Evolutionary conservation across 2,888 invertebrate species (phyloP).

Genomic region (Vandiemenella viatica): DNA sequence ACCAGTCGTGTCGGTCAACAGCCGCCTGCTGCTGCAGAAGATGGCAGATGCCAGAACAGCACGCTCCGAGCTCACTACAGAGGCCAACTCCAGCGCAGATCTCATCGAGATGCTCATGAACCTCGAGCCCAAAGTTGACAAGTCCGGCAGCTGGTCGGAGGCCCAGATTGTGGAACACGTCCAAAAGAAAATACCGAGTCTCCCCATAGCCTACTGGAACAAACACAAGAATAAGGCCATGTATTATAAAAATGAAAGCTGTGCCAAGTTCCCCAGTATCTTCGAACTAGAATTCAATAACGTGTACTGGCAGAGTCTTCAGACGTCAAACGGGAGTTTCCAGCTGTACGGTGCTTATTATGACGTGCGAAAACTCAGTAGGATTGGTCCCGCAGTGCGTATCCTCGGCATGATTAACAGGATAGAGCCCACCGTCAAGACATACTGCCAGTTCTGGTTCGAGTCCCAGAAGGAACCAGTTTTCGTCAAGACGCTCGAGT

Average conservation of each 20-base stretch:
- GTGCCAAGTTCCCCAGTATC: slow-evolving; percentile 73
- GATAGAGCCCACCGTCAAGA: slow-evolving; percentile 66
- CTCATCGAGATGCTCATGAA: slow-evolving; percentile 29
- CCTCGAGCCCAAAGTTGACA: slow-evolving; percentile 43
- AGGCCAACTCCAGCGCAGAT: slow-evolving; percentile 1
- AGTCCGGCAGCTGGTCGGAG: slow-evolving; percentile 45
- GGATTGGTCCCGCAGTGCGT: slow-evolving; percentile 68
- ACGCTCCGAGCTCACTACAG: slow-evolving; percentile 26
- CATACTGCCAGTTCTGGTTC: slow-evolving; percentile 82
- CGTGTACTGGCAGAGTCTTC: slow-evolving; percentile 80
- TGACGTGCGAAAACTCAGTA: slow-evolving; percentile 61
- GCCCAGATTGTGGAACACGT: slow-evolving; percentile 63
- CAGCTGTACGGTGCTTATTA: slow-evolving; percentile 82
- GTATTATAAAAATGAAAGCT: slow-evolving; percentile 48
- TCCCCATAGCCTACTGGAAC: slow-evolving; percentile 76
- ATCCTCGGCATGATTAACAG: slow-evolving; percentile 80
- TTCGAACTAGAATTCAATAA: slow-evolving; percentile 88
- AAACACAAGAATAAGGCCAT: slow-evolving; percentile 59
- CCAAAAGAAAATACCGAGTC: slow-evolving; percentile 62
- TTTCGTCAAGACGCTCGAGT: slow-evolving; percentile 67
- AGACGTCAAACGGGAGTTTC: slow-evolving; percentile 72
- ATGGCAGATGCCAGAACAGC: slow-evolving; percentile 26
- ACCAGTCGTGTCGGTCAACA: slow-evolving; percentile 27
- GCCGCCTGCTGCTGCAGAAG: slow-evolving; percentile 37
- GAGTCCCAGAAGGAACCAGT: slow-evolving; percentile 68